Base-by-base conservation (phyloP, 1,140 invertebrate genomes). In the Drosophila santomea region DNA sequence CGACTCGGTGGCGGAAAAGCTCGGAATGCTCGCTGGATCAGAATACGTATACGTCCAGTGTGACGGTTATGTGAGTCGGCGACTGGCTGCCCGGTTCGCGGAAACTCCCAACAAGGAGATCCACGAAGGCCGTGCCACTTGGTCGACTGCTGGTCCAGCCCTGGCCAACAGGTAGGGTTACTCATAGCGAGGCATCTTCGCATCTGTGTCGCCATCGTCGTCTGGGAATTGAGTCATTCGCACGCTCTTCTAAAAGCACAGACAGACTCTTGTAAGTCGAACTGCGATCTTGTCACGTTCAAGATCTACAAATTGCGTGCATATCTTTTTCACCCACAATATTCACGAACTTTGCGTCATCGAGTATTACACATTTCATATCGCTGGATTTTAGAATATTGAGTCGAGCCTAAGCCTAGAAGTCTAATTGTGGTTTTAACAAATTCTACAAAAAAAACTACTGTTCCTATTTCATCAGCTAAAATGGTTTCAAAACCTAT, bases 11-110 rank as follows among this genome's bases (percentile, higher is more conserved):
- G 54, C 54, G 59, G 68, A 82, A 73, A 58, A 81, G 67, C 32
- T 10, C 61, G 50, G 62, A 47, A 62, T 62, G 73, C 25, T 55
- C 41, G 36, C 44, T 35, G 39, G 54, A 67, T 76, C 61, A 32
- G 47, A 79, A 67, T 78, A 74, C 69, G 79, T 63, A 88, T 88
- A 82, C 63, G 82, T 69, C 52, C 28, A 60, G 60, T 77, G 43
- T 47, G 72, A 55, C 52, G 45, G 63, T 64, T 60, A 81, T 66
- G 51, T 66, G 78, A 81, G 58, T 47, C 58, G 35, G 20, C 20
- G 20, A 35, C 51, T 11, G 23, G 39, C 51, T 11, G 23, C 38
- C 41, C 39, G 67, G 36, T 48, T 56, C 45, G 52, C 38, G 45
- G 23, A 56, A 61, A 44, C 60, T 64, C 74, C 69, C 59, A 17